Base-by-base conservation (phyloP, 2,113 vertebrate genomes). In the Chlamydotis undulata region DNA sequence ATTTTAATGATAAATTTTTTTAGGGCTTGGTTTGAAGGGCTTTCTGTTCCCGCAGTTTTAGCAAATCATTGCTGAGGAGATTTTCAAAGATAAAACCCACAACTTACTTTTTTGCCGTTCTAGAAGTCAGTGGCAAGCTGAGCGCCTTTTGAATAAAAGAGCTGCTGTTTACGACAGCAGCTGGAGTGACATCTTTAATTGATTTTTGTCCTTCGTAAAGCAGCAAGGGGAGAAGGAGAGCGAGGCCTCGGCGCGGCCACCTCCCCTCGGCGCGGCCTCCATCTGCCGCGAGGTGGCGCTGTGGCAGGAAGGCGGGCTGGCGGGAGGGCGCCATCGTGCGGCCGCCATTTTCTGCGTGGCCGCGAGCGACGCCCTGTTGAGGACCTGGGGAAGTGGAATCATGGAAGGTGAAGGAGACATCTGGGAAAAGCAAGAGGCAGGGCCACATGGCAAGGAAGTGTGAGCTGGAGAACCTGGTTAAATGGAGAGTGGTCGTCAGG, bases 11-110 rank as follows among this genome's bases (percentile, higher is more conserved):
- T 4, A 41, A 4, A 4, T 24, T 29, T 79, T 70, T 59, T n/a
- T 33, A 55, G 3, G 3, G 7, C 43, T 37, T 26, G 23, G 41
- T 50, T 45, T 24, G 10, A 41, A 55, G 22, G 1, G 4, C 14
- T 17, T 63, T 74, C 13, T 7, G 0, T 39, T 45, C 17, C 28
- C 1, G 0, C 49, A 9, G 5, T 10, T 73, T 18, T 2, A 41
- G 59, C 29, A 41, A 35, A 11, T 19, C 3, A 10, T 4, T 0
- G 2, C 56, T 10, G 35, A 73, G 53, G n/a, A 56, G 33, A 25
- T 23, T 73, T 64, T 31, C 23, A 28, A 52, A 12, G 45, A 22
- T 0, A 18, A 93, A 83, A 0, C 1, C 5, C 0, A 0, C 8
- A 1, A 23, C 43, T 86, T 6, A 19, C 8, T 1, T n/a, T 49